Base-by-base conservation (phyloP, 2,888 invertebrate genomes). In the Bombyx huttoni region DNA sequence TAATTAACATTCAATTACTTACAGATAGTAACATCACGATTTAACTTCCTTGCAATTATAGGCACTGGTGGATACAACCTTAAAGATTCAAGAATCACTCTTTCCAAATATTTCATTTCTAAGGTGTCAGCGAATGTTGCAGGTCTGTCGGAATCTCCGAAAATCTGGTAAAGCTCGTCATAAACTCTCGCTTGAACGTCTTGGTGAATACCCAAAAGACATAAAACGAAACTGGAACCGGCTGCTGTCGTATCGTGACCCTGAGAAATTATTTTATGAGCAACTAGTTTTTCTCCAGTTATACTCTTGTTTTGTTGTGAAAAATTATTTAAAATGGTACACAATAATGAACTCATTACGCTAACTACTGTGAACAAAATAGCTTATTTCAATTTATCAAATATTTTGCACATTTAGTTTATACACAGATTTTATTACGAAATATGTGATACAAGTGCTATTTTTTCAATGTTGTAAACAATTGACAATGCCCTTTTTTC, bases 221-320 rank as follows among this genome's bases (percentile, higher is more conserved):
- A 94, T 7, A 96, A 87, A 55, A 94, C 93, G 90, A 97, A 98
- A 73, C 94, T 95, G 58, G 96, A 94, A 1, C 94, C 96, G 40
- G 97, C 94, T 9, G 89, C 87, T 1, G 84, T 89, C 0, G 89
- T 89, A 56, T 89, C 89, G 57, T 89, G 89, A 12, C 89, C 89
- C 89, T 88, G 50, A 45, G 56, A 50, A 52, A 35, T 46, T 49
- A 40, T 24, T 7, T 14, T 12, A 47, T 24, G 8, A 12, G 40
- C n/a, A 3, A 24, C 12, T n/a, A 6, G 8, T 0, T 13, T 13
- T 51, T 24, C 24, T 24, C 24, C 1, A 24, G 24, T 24, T 24
- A 24, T 3, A 24, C 24, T 24, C 24, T 24, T 24, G 24, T 24
- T 24, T 24, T 24, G 24, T 24, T 24, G 24, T 24, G 3, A 24